Percentiles rank a stretch among this genome's conserved stretches.
These are phyloP conservation scores for Battus philenor DNA, from an alignment of 1,140 invertebrate species.

Conservation along the genomic window DNA sequence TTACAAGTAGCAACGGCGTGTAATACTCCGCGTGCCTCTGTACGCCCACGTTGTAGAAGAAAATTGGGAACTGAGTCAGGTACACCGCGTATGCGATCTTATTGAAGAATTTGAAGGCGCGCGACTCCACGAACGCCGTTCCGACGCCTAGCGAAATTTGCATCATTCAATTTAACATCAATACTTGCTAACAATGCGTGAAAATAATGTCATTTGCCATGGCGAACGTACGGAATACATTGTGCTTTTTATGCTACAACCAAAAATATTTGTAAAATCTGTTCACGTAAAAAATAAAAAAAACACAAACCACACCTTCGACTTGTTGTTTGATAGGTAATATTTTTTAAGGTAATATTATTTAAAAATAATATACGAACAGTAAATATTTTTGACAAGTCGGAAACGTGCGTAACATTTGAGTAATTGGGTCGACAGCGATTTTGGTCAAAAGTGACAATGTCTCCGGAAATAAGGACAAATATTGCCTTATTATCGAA, in stretches of 20 bases:
- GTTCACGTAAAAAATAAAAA: too few species aligned
- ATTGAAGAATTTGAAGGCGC: constrained; percentile 78
- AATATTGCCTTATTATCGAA: too few species aligned
- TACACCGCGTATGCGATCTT: constrained; percentile 78
- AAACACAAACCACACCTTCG: too few species aligned
- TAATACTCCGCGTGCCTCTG: constrained; percentile 72
- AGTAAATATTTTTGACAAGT: too few species aligned
- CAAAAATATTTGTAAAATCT: too few species aligned
- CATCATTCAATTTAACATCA: background rate
- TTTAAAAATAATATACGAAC: too few species aligned
- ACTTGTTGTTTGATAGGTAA: too few species aligned
- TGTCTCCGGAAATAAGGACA: too few species aligned
- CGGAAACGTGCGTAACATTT: too few species aligned
- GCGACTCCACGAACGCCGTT: constrained; percentile 59
- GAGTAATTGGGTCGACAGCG: too few species aligned
- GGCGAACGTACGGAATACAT: background rate
- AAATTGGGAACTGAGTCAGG: constrained; percentile 78
- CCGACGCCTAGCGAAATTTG: constrained; percentile 44
- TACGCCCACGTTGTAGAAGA: constrained; percentile 77
- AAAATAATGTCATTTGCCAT: background rate
- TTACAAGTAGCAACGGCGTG: constrained; percentile 62
- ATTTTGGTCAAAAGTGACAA: too few species aligned
- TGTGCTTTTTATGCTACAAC: background rate
- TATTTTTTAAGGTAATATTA: too few species aligned
- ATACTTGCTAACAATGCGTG: background rate